Conservation (phyloP, 2,797 vertebrate genomes). For the Anniella stebbinsi region DNA sequence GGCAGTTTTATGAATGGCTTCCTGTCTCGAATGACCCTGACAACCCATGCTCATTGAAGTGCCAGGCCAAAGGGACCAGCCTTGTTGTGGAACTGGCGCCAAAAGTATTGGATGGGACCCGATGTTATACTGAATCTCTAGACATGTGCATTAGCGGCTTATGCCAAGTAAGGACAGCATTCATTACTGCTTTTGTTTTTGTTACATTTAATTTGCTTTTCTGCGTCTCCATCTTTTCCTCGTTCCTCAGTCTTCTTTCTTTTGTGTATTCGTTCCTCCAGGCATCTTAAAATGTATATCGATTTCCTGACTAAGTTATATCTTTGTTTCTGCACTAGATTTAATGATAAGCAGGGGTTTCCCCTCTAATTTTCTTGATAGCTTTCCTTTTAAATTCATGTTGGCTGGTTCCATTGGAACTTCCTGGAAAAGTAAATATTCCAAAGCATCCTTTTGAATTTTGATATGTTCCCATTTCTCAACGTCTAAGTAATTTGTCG, state of each 20-base stretch:
- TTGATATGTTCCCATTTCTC: background rate
- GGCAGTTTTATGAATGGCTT: conserved; percentile 94
- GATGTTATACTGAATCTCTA: conserved; percentile 95
- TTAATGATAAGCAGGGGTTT: background rate
- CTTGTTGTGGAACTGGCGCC: conserved; percentile 93
- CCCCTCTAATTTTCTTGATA: background rate
- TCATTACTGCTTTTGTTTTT: background rate
- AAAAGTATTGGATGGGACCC: conserved; percentile 95
- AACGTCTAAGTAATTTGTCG: background rate
- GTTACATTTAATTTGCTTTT: background rate
- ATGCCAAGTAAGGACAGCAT: conserved; percentile 88
- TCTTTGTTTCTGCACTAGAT: background rate
- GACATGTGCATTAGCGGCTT: conserved; percentile 98
- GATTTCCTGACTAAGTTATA: background rate
- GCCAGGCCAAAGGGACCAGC: conserved; percentile 86
- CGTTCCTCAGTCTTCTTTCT: background rate
- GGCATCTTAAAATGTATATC: background rate
- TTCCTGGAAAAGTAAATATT: background rate
- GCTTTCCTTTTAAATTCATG: background rate
- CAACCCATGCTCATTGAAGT: conserved; percentile 95
- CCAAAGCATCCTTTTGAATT: background rate
- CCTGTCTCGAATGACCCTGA: conserved; percentile 92
- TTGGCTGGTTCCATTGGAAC: background rate
- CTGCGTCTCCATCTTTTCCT: rapidly evolving
- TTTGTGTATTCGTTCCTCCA: background rate